Evolutionary conservation across 2,113 vertebrate genomes (phyloP).

Genomic region (Lonchura striata): DNA sequence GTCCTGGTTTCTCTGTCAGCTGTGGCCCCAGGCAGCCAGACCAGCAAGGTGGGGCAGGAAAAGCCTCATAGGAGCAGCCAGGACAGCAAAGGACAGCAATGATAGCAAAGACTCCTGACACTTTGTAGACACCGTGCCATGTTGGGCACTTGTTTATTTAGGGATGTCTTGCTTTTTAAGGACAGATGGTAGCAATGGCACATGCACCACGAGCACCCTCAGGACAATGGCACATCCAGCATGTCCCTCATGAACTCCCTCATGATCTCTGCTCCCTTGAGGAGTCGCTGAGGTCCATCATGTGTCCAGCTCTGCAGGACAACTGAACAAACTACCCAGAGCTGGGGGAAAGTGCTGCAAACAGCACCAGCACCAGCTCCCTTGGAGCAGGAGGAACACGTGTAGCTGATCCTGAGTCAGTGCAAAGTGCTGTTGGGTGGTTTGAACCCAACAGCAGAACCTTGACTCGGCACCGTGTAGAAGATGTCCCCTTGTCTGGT

Average conservation of each 20-base stretch:
- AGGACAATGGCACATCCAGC: background rate
- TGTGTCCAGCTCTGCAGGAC: background rate
- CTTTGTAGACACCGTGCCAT: background rate
- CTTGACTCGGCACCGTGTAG: background rate
- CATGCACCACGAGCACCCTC: background rate
- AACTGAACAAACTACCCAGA: background rate
- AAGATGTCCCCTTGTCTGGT: background rate
- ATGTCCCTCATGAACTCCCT: background rate
- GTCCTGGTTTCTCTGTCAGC: background rate
- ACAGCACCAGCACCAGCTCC: background rate
- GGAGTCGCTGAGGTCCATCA: background rate
- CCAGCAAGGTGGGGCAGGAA: background rate
- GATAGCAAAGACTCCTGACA: background rate
- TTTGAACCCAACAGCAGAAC: background rate
- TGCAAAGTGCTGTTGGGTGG: background rate
- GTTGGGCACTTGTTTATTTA: background rate
- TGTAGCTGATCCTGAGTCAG: background rate
- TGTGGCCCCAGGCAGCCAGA: background rate
- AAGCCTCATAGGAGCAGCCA: rapidly evolving
- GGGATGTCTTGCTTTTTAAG: background rate
- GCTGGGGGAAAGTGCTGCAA: background rate
- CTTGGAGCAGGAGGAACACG: background rate
- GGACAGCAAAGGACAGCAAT: background rate
- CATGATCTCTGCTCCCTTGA: background rate
- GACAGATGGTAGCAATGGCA: background rate